phyloP scores from a whole-genome alignment of 2,113 vertebrate species.

The Cebidichthys violaceus region DNA sequence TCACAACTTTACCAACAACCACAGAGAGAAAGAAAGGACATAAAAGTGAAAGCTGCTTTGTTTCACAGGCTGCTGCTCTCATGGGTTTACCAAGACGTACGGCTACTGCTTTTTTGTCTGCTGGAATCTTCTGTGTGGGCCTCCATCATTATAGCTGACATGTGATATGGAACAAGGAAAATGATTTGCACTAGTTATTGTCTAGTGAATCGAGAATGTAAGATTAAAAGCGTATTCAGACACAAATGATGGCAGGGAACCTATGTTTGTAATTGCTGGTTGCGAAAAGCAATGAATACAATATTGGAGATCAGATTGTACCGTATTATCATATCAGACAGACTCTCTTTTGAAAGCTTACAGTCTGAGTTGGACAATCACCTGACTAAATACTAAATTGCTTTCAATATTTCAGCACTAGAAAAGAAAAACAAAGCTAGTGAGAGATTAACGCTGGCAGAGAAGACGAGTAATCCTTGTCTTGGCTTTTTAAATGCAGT shows the following conservation, averaged over 20 bases:
- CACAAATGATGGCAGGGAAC: slow-evolving; percentile 44
- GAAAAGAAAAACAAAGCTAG: neutral
- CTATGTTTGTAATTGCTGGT: slow-evolving; percentile 65
- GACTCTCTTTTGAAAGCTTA: neutral
- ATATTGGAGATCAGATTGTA: slow-evolving; percentile 4
- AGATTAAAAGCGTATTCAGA: slow-evolving; percentile 64
- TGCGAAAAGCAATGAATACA: slow-evolving; percentile 23
- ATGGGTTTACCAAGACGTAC: slow-evolving; percentile 72
- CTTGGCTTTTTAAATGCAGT: neutral
- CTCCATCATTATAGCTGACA: slow-evolving; percentile 80
- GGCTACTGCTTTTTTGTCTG: slow-evolving; percentile 64
- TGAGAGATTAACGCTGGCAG: neutral
- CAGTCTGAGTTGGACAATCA: neutral
- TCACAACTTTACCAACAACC: slow-evolving; percentile 67
- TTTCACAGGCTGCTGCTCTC: slow-evolving; percentile 75
- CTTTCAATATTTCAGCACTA: neutral
- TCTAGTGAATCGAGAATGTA: slow-evolving; percentile 49
- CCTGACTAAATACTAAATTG: slow-evolving; percentile 1
- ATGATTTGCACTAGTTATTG: slow-evolving; percentile 68
- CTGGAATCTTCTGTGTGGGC: slow-evolving; percentile 71
- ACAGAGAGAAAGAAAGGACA: slow-evolving; percentile 51
- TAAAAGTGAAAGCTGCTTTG: slow-evolving; percentile 76
- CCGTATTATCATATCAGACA: slow-evolving; percentile 5
- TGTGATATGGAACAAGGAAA: slow-evolving; percentile 79
- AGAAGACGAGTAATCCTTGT: neutral